Evolutionary conservation across 1,140 invertebrate genomes (phyloP), one percentile per base, ranked within the genome.

Genomic region (Leptopilina boulardi): DNA sequence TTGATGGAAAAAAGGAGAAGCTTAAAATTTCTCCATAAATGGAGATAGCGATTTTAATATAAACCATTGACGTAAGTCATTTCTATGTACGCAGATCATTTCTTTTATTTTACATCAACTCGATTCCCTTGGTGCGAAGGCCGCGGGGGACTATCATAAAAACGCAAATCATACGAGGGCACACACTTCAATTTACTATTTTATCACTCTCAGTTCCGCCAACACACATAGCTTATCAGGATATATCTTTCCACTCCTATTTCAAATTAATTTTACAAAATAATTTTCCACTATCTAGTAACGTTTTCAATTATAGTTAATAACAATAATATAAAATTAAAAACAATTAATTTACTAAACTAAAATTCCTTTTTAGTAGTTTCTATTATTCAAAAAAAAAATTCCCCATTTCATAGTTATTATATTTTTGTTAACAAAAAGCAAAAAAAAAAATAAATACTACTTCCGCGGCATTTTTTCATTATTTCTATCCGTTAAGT

Each of bases 71-170:
- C 23, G 23, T 66, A 34, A 26, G 59, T 30, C 21, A 66, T 34
- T 66, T 66, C 26, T 66, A 66, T 66, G 59, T 34, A 23, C 59
- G 59, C 59, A 5, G 59, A 66, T 30, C 10, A 66, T 66, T 66
- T 66, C 26, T 66, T 66, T 66, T 66, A 66, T 66, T 66, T 66
- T 34, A 66, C 59, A 66, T 66, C 59, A 66, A 66, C 59, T 66
- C 59, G 59, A 66, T 66, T 30, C 59, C 59, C 59, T 66, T 66
- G 59, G 59, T 23, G 26, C 15, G 59, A 66, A 66, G 59, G 59
- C 26, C 59, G n/a, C n/a, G n/a, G n/a, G 59, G 59, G 59, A 34
- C 56, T 34, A 66, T 66, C 59, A 23, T 66, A 66, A 66, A 66
- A 66, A 66, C 26, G 59, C 26, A 66, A 66, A 66, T 30, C 26